Conservation (phyloP, 1,140 invertebrate genomes). For the Anadara kagoshimensis region DNA sequence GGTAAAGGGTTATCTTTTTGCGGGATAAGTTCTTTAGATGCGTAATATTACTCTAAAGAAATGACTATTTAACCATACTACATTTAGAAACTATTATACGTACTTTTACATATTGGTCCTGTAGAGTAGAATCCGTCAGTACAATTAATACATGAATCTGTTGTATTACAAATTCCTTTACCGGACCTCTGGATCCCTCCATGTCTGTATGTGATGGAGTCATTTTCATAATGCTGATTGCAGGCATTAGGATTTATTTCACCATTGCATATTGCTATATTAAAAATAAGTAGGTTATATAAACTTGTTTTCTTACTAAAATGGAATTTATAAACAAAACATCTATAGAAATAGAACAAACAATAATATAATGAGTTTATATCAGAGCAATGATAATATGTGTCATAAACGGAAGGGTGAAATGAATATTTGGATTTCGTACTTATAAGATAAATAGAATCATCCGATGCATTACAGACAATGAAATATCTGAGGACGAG, state of each 20-base stretch:
- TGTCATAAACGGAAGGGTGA: no score
- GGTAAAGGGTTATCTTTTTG: background rate
- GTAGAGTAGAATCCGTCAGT: slow-evolving; percentile 25
- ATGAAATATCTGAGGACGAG: no score
- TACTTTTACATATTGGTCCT: slow-evolving; percentile 28
- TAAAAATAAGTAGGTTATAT: no score
- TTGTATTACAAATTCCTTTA: slow-evolving; percentile 16
- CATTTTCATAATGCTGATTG: background rate
- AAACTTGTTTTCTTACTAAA: no score
- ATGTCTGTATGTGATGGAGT: background rate
- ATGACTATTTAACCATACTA: background rate
- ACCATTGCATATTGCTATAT: slow-evolving; percentile 12
- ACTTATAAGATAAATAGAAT: no score
- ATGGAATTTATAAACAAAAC: no score
- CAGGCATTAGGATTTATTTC: slow-evolving; percentile 1
- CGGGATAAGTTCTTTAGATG: background rate
- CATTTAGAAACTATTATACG: no score
- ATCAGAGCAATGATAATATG: no score
- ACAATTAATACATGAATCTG: slow-evolving; percentile 16
- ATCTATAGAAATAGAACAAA: no score
- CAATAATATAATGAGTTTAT: no score
- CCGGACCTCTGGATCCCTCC: background rate
- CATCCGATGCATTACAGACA: no score
- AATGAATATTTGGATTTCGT: no score
- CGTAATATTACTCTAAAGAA: background rate